Evolutionary conservation across 1,140 invertebrate genomes (phyloP), one percentile per base, ranked within the genome.

Genomic region (Saccostrea glomerata): DNA sequence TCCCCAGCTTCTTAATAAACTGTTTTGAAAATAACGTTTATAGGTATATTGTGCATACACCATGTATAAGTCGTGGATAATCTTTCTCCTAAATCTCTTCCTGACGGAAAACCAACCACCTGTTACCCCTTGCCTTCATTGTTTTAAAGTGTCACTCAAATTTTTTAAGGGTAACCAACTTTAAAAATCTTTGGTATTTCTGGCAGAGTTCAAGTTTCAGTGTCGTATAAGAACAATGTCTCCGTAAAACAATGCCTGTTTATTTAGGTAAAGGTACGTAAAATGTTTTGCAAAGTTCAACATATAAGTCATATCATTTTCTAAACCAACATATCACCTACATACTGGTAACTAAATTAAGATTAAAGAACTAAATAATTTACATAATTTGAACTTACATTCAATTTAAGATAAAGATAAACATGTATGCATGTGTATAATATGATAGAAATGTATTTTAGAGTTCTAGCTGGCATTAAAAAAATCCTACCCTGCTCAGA

Each of bases 61-160:
- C 70, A 25, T 25, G 6, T 77, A 77, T 77, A 77, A 36, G 30
- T 36, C 25, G 15, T 13, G 15, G 23, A 77, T 77, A 36, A 77
- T 77, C 70, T 77, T 25, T 25, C 70, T 36, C 23, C 23, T 77
- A 77, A 77, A 77, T 77, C 70, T 17, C 60, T 77, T 30, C 70
- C 70, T 77, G 70, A 40, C 30, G 25, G 70, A 36, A 77, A 77
- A 36, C 70, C 15, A 9, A 77, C 70, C 70, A 77, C 70, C 70
- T 77, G 70, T 30, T 77, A 77, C 25, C 70, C 70, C 25, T 77
- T 77, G 70, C 70, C 25, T 30, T 77, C 25, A 77, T 77, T 77
- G 70, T 77, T 77, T 77, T 77, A 77, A 30, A 77, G 25, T 30
- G 70, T 77, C 70, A 13, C 13, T 12, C 25, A 77, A 36, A 77